These are phyloP conservation scores for Paraplagusia blochii DNA, from an alignment of 2,113 vertebrate genomes.

Conservation along the genomic window DNA sequence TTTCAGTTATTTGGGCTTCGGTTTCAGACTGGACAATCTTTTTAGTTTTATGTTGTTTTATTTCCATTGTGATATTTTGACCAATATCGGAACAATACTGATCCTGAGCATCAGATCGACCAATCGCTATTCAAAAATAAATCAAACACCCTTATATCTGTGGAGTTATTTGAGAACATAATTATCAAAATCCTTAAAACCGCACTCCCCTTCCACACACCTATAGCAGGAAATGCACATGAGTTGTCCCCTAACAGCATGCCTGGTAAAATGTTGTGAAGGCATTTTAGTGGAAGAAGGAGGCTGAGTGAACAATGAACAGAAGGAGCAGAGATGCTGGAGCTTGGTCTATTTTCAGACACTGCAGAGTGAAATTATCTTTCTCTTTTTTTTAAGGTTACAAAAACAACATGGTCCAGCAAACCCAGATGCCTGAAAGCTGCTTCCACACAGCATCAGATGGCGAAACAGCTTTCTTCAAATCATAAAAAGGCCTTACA, in stretches of 20 bases:
- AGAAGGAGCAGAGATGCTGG: not conserved
- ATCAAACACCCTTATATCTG: no score
- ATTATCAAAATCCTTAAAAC: no score
- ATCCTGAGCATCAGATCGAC: no score
- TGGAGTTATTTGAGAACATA: no score
- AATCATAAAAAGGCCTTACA: slow-evolving; percentile 12
- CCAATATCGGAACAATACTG: no score
- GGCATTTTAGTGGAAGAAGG: not conserved
- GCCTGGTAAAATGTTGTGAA: slow-evolving; percentile 1
- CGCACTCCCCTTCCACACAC: no score
- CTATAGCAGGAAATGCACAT: no score
- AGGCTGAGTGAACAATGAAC: not conserved
- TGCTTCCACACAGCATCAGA: not conserved
- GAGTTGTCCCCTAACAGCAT: not conserved
- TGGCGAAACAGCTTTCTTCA: slow-evolving; percentile 10
- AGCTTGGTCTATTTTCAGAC: not conserved
- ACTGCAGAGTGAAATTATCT: not conserved
- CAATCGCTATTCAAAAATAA: no score
- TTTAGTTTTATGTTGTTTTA: no score
- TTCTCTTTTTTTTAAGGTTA: not conserved
- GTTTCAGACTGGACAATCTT: no score
- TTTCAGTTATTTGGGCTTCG: no score
- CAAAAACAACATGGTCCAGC: not conserved
- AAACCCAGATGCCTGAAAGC: slow-evolving; percentile 1
- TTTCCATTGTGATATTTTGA: no score